Evolutionary conservation across 2,797 vertebrate species (phyloP).

Genomic region (Crocidura indochinensis): DNA sequence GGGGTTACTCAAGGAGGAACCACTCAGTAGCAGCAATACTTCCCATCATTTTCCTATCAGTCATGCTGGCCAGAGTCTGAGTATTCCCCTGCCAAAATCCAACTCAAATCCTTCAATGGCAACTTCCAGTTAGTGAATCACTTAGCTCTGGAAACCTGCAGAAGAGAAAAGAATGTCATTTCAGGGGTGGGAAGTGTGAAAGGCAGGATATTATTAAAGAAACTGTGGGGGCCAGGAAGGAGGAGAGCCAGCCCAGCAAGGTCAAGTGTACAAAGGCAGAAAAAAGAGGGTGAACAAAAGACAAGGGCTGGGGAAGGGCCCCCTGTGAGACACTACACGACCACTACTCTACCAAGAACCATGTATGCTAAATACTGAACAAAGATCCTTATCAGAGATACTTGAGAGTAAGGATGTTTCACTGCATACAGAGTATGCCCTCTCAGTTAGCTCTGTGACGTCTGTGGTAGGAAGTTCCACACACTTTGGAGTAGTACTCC

Average conservation of each 20-base stretch:
- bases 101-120: not conserved
- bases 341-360: conserved; percentile 2
- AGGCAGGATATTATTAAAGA: not conserved
- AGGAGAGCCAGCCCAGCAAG: not conserved
- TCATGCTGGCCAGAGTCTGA: not conserved
- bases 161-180: not conserved
- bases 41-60: not conserved
- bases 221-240: not conserved
- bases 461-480: not conserved
- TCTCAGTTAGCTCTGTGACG: not conserved
- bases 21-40: not conserved
- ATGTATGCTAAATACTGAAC: not conserved
- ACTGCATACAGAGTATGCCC: not conserved
- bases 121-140: not conserved
- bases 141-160: conserved; percentile 15
- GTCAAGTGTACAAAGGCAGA: not conserved
- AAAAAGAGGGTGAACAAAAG: not conserved
- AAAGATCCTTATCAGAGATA: not conserved
- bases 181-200: conserved; percentile 11
- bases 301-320: no score
- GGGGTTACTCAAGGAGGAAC: not conserved
- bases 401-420: not conserved
- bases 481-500: not conserved
- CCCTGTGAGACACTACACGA: not conserved
- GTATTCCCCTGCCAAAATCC: not conserved